Conservation (phyloP, 1,140 invertebrate species). For the Ectropis grisescens region DNA sequence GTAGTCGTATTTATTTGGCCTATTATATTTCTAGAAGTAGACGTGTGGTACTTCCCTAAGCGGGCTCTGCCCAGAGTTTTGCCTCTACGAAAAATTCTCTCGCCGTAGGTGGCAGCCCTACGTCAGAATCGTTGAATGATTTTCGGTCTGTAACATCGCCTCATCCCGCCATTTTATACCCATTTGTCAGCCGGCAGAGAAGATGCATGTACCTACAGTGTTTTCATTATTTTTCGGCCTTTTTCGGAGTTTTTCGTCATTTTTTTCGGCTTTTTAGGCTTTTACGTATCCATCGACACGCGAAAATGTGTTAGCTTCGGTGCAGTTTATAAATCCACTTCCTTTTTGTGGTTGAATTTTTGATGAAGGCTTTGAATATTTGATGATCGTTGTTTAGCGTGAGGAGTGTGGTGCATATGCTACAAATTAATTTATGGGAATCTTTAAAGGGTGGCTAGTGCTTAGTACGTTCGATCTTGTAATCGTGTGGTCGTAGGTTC, state of each 20-base stretch:
- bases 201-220: conserved; percentile 52
- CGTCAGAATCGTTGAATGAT: conserved; percentile 66
- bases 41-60: too few relatives aligned
- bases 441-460: too few relatives aligned
- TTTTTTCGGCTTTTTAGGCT: conserved; percentile 56
- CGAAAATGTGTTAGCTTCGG: conserved; percentile 63
- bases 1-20: too few relatives aligned
- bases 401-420: too few relatives aligned
- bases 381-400: conserved; percentile 1
- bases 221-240: conserved; percentile 16
- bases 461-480: too few relatives aligned
- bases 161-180: conserved; percentile 53
- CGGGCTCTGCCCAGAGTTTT: too few relatives aligned
- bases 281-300: conserved; percentile 65
- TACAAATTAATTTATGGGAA: too few relatives aligned
- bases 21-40: too few relatives aligned
- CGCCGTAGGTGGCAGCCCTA: too few relatives aligned
- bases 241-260: conserved; percentile 26
- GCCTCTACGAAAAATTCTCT: too few relatives aligned
- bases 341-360: conserved; percentile 41
- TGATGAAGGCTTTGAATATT: conserved; percentile 25
- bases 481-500: too few relatives aligned
- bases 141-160: conserved; percentile 39
- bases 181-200: conserved; percentile 63
- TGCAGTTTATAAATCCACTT: conserved; percentile 56